These are phyloP conservation scores for Drosophila cardini DNA, from an alignment of 1,140 invertebrate species.

Conservation along the genomic window DNA sequence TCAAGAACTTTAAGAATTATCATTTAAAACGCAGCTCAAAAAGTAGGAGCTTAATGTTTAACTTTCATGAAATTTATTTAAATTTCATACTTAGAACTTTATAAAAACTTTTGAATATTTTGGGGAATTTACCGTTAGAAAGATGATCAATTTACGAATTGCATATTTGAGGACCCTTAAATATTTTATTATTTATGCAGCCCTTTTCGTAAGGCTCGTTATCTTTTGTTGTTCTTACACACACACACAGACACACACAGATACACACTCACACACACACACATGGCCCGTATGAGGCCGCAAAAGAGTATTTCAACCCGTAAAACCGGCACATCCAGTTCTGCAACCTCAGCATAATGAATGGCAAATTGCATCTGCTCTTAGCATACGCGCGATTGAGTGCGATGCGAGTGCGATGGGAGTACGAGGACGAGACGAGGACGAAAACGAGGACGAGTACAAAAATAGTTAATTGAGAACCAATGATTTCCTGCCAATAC, in stretches of 20 bases:
- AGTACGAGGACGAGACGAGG: not conserved
- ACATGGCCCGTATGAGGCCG: not conserved
- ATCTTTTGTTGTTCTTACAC: conserved; percentile 20
- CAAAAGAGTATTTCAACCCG: conserved; percentile 27
- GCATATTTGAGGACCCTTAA: conserved; percentile 6
- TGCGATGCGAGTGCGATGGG: not conserved
- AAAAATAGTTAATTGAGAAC: conserved; percentile 37
- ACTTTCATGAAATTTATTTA: too few species aligned
- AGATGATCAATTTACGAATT: not conserved
- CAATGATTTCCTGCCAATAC: conserved; percentile 17
- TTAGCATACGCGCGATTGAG: conserved; percentile 23
- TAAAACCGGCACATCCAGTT: conserved; percentile 44
- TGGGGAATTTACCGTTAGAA: not conserved
- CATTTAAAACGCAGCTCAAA: too few species aligned
- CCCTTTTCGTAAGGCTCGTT: conserved; percentile 7
- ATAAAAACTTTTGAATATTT: not conserved
- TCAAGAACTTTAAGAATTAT: too few species aligned
- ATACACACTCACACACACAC: not conserved
- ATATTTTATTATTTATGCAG: conserved; percentile 3
- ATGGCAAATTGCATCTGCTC: conserved; percentile 44
- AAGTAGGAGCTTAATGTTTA: too few species aligned
- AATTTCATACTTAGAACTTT: not conserved
- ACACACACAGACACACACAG: not conserved
- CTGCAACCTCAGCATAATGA: conserved; percentile 35
- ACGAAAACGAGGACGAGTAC: not conserved